Base-by-base conservation (phyloP, 2,888 invertebrate genomes). In the Atethmia centrago region DNA sequence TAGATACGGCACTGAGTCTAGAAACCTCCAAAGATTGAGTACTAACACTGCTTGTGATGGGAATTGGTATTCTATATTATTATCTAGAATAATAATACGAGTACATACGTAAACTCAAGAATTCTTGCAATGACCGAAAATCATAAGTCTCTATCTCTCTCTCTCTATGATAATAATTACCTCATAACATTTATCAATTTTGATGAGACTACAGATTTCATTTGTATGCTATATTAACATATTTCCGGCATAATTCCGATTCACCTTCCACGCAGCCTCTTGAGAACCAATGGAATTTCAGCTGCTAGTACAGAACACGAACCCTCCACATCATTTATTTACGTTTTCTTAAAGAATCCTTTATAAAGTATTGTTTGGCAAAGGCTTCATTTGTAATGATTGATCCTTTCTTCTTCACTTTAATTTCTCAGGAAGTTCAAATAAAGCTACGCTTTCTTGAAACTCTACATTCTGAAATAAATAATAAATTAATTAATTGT, bases 331-430 rank as follows among this genome's bases (percentile, higher is more conserved):
- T 61, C 8, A 61, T 55, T 80, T 61, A 75, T 70, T 55, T 55
- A 36, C 36, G 9, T 31, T 66, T 21, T 62, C 25, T 31, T 74
- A 62, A 47, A 73, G 40, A 65, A 36, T 56, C 47, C 61, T 69
- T 68, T 61, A 55, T 25, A 9, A 70, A 61, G n/a, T 65, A 65
- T 71, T 53, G 42, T 42, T 71, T 56, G 51, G 40, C 31, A 59
- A 82, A 63, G 56, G 59, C 47, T 80, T 76, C 40, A 51, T 61
- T 77, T 58, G 63, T 67, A 75, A 63, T 67, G 72, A 72, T 70
- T 72, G 71, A 83, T 72, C 31, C 31, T 14, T 55, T 78, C 59
- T 58, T 47, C 58, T 65, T 59, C 28, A 64, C 10, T 73, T 74
- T 63, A 45, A 67, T 61, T 65, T 79, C 40, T 42, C 25, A 58